A percentile compares a stretch with the other conserved stretches of the same genome.
phyloP scores from a whole-genome alignment of 2,888 invertebrate genomes.

The Dione juno region DNA sequence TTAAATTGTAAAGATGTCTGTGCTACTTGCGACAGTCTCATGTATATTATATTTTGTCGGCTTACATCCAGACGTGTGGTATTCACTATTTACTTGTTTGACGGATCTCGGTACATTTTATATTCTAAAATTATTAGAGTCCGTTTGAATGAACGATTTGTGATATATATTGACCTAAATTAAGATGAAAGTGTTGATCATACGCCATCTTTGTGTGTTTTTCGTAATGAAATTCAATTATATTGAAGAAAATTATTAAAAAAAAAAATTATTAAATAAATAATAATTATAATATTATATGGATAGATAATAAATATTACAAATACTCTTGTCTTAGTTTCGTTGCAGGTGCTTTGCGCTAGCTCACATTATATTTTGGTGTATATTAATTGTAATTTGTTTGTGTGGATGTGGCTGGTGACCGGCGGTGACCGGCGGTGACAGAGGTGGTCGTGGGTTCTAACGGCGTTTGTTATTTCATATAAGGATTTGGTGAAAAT shows the following conservation, averaged over 20 bases:
- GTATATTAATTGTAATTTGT: constrained; percentile 64
- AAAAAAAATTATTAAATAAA: constrained; percentile 54
- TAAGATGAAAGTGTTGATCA: constrained; percentile 74
- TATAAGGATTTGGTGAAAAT: too few relatives aligned
- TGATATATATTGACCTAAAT: constrained; percentile 72
- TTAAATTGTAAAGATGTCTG: constrained; percentile 10
- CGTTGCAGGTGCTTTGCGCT: constrained; percentile 63
- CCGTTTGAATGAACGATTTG: constrained; percentile 55
- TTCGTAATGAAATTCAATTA: constrained; percentile 66
- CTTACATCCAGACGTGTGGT: too few relatives aligned
- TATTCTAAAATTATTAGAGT: constrained; percentile 49
- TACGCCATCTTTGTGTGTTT: constrained; percentile 71
- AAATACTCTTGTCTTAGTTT: constrained; percentile 53
- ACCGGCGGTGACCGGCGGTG: too few relatives aligned
- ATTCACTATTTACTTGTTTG: too few relatives aligned
- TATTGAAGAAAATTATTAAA: constrained; percentile 66
- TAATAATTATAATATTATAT: constrained; percentile 43
- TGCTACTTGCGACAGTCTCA: not conserved
- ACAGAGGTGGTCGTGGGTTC: not conserved
- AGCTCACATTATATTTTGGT: constrained; percentile 55
- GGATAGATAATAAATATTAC: constrained; percentile 52
- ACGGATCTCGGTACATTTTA: constrained; percentile 49
- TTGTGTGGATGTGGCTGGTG: constrained; percentile 31
- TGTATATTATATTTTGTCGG: too few relatives aligned
- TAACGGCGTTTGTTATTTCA: too few relatives aligned